Percentiles rank a stretch among this genome's conserved stretches.
These are phyloP conservation scores for Epinephelus malabaricus DNA, from an alignment of 2,797 vertebrate species.

Conservation along the genomic window DNA sequence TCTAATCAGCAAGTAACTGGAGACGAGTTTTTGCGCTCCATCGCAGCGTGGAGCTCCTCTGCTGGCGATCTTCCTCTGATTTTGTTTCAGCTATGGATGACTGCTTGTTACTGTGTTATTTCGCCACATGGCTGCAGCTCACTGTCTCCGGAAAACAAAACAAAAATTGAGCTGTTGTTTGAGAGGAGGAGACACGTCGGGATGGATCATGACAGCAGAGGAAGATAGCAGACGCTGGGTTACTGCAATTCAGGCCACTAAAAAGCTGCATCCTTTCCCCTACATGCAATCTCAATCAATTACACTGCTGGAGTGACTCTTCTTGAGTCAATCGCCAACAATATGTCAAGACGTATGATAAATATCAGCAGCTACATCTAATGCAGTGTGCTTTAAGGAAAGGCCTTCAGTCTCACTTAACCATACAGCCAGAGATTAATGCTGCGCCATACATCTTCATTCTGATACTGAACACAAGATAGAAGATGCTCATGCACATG, in stretches of 20 bases:
- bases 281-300: slow-evolving; percentile 26
- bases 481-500: background rate
- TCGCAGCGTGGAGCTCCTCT: slow-evolving; percentile 21
- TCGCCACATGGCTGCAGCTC: slow-evolving; percentile 19
- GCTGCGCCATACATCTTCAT: slow-evolving; percentile 29
- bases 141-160: background rate
- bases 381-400: slow-evolving; percentile 19
- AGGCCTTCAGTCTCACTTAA: slow-evolving; percentile 20
- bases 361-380: slow-evolving; percentile 16
- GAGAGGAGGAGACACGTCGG: background rate
- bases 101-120: slow-evolving; percentile 38
- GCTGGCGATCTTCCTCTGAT: slow-evolving; percentile 4
- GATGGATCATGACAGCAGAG: slow-evolving; percentile 31
- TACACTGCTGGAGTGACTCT: slow-evolving; percentile 7
- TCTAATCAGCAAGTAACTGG: slow-evolving; percentile 52
- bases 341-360: background rate
- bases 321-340: slow-evolving; percentile 38
- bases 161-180: slow-evolving; percentile 3
- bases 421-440: slow-evolving; percentile 40
- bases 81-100: slow-evolving; percentile 25
- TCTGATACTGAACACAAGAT: slow-evolving; percentile 21
- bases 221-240: slow-evolving; percentile 7
- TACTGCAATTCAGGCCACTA: background rate
- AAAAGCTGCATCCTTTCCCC: slow-evolving; percentile 11
- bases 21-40: slow-evolving; percentile 19